A percentile compares a stretch with the other conserved stretches of the same genome.
phyloP scores from a whole-genome alignment of 2,797 vertebrate species.

The Oreochromis grahami region DNA sequence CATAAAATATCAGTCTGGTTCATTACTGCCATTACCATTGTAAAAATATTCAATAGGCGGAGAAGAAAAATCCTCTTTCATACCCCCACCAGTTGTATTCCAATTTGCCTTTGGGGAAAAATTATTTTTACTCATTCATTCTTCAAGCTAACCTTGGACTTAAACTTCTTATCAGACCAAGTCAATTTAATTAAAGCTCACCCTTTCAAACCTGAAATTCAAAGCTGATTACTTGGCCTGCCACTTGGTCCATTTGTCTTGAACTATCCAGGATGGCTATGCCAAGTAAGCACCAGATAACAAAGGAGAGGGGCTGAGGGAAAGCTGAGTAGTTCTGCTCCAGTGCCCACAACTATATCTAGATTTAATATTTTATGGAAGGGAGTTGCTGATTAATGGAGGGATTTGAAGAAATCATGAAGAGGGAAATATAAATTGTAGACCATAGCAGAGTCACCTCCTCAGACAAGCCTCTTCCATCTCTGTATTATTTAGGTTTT shows the following conservation, averaged over 20 bases:
- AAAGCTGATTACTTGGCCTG: slow-evolving; percentile 63
- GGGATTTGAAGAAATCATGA: slow-evolving; percentile 43
- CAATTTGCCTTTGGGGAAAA: background rate
- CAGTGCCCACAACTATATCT: slow-evolving; percentile 32
- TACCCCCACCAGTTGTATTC: background rate
- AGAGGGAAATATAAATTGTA: slow-evolving; percentile 54
- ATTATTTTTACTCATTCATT: slow-evolving; percentile 39
- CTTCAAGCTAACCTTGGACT: slow-evolving; percentile 49
- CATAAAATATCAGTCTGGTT: background rate
- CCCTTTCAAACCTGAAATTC: slow-evolving; percentile 64
- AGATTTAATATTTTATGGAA: slow-evolving; percentile 62
- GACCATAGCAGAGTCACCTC: slow-evolving; percentile 32
- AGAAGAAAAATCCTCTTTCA: background rate
- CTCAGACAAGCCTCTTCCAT: slow-evolving; percentile 27
- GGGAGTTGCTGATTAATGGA: slow-evolving; percentile 62
- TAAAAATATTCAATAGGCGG: background rate
- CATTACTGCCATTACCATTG: background rate
- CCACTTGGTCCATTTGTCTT: slow-evolving; percentile 62
- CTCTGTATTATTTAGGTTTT: slow-evolving; percentile 59
- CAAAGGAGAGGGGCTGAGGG: slow-evolving; percentile 24
- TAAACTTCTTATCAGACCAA: slow-evolving; percentile 53
- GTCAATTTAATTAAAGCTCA: slow-evolving; percentile 68
- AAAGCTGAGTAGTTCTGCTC: slow-evolving; percentile 34
- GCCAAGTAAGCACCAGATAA: slow-evolving; percentile 53
- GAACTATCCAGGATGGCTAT: slow-evolving; percentile 42